Percentiles rank a stretch among this genome's conserved stretches.
phyloP scores from a whole-genome alignment of 2,888 invertebrate genomes.

The Halocaridina rubra region DNA sequence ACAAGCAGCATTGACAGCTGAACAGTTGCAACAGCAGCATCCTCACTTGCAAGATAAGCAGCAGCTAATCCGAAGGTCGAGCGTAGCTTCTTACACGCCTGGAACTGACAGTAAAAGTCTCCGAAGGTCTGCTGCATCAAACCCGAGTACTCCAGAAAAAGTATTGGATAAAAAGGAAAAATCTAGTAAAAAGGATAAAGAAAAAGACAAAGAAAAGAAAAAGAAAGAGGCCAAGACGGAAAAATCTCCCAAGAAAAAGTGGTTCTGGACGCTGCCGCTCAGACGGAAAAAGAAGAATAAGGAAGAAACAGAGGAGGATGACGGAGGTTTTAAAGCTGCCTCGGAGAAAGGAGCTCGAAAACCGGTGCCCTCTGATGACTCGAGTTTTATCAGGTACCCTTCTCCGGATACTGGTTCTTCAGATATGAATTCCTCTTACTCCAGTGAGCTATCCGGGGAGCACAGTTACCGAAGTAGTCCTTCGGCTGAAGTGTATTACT shows the following conservation, averaged over 20 bases:
- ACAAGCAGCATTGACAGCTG: constrained; percentile 5
- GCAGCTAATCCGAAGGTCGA: constrained; percentile 49
- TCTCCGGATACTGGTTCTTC: constrained; percentile 63
- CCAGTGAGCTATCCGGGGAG: constrained; percentile 60
- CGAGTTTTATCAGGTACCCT: constrained; percentile 63
- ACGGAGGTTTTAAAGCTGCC: constrained; percentile 62
- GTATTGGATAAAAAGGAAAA: constrained; percentile 58
- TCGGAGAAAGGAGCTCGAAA: constrained; percentile 57
- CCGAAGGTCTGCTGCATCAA: constrained; percentile 47
- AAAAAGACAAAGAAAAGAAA: constrained; percentile 59
- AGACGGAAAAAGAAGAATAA: constrained; percentile 63
- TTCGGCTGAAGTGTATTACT: constrained; percentile 62
- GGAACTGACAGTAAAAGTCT: constrained; percentile 42
- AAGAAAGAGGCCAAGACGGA: constrained; percentile 55
- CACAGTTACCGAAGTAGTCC: constrained; percentile 63
- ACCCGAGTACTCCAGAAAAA: constrained; percentile 62
- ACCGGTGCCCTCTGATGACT: constrained; percentile 45
- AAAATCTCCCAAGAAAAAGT: constrained; percentile 63
- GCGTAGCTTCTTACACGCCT: constrained; percentile 56
- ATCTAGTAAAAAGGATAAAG: constrained; percentile 59
- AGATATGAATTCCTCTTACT: constrained; percentile 62
- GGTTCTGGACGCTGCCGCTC: constrained; percentile 64
- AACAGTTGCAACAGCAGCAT: constrained; percentile 29
- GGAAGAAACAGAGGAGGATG: constrained; percentile 62
- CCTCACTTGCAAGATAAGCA: constrained; percentile 38